Evolutionary conservation across 2,888 invertebrate species (phyloP).

Genomic region (Nomada fucata): DNA sequence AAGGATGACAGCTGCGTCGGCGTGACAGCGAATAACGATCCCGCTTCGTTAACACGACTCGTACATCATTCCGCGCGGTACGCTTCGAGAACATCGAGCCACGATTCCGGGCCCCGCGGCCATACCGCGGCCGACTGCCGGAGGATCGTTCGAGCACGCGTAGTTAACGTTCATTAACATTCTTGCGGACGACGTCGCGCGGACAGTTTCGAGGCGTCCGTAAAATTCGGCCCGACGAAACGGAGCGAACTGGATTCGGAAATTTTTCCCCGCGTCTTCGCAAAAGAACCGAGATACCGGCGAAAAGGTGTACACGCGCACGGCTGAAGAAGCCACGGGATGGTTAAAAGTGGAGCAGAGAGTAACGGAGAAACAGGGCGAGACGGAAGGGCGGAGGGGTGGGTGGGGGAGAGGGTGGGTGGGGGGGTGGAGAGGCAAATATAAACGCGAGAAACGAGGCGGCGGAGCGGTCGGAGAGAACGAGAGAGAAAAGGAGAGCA

Average conservation of each 20-base stretch:
- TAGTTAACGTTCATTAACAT: neutral
- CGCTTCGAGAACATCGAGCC: conserved; percentile 14
- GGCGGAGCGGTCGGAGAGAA: conserved; percentile 36
- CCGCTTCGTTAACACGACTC: conserved; percentile 47
- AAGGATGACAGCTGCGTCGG: conserved; percentile 39
- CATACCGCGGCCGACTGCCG: no score
- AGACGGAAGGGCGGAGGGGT: conserved; percentile 6
- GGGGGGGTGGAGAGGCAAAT: neutral
- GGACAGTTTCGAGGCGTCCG: no score
- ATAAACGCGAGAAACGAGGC: conserved; percentile 22
- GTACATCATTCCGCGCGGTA: conserved; percentile 38
- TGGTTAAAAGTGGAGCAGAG: conserved; percentile 37
- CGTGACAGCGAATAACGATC: conserved; percentile 58
- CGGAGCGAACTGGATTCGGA: neutral
- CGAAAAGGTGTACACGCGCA: neutral
- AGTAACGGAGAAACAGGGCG: conserved; percentile 13
- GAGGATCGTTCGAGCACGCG: neutral
- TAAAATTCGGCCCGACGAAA: neutral
- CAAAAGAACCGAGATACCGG: neutral
- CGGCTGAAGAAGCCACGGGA: neutral
- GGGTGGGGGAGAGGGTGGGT: conserved; percentile 9
- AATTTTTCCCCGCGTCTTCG: neutral
- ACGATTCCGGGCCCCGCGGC: no score
- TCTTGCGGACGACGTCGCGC: neutral
- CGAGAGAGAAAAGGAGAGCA: conserved; percentile 50